phyloP scores from a whole-genome alignment of 2,888 invertebrate genomes.

The Phyto melanocephala region DNA sequence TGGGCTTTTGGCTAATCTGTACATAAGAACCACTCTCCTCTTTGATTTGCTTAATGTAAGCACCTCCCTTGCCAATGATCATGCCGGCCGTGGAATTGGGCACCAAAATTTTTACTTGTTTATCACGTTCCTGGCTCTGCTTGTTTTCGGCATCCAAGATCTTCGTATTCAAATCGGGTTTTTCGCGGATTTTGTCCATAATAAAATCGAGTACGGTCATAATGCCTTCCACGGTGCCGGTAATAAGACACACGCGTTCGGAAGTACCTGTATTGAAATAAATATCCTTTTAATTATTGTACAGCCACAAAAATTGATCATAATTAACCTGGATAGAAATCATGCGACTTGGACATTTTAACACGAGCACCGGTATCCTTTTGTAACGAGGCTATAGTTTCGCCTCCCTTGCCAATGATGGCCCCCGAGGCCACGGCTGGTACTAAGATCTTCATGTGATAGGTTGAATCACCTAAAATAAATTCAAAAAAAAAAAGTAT shows the following conservation, averaged over 20 bases:
- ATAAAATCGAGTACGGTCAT: constrained; percentile 95
- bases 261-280: constrained; percentile 86
- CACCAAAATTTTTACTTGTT: constrained; percentile 97
- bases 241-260: constrained; percentile 95
- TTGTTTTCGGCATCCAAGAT: constrained; percentile 91
- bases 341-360: constrained; percentile 99
- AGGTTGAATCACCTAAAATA: constrained; percentile 87
- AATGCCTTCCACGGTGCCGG: constrained; percentile 93
- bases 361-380: constrained; percentile 98
- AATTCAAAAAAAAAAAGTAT: neutral
- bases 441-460: constrained; percentile 98
- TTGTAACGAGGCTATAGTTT: constrained; percentile 98
- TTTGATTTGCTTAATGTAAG: constrained; percentile 97
- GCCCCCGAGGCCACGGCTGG: constrained; percentile 98
- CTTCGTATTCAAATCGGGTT: constrained; percentile 92
- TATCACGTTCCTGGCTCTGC: constrained; percentile 92
- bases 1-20: constrained; percentile 97
- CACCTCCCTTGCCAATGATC: constrained; percentile 98
- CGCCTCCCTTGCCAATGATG: constrained; percentile 99
- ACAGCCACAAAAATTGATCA: neutral
- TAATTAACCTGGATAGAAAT: constrained; percentile 96
- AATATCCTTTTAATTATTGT: too few relatives aligned
- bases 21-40: constrained; percentile 96
- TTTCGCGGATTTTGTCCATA: constrained; percentile 96
- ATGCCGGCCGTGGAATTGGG: constrained; percentile 98